A percentile compares a stretch with the other conserved stretches of the same genome.
Conservation (phyloP, 2,888 invertebrate species). For the Bombylius major region DNA sequence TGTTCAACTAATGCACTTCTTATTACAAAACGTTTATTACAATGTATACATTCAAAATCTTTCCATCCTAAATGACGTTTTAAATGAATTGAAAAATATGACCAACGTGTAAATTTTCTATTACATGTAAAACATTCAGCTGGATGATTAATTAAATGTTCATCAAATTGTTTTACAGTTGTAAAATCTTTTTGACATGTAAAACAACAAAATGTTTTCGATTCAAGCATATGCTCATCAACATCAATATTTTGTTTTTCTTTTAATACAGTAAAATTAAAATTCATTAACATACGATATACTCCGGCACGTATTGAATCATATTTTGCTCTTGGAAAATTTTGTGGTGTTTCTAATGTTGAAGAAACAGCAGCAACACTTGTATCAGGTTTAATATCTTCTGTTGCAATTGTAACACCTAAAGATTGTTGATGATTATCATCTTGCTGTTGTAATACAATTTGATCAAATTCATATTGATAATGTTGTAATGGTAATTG, state of each 20-base stretch:
- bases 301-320: conserved; percentile 29
- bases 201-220: conserved; percentile 39
- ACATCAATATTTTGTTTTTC: conserved; percentile 29
- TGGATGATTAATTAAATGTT: conserved; percentile 66
- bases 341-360: conserved; percentile 3
- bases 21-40: conserved; percentile 70
- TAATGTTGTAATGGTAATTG: conserved; percentile 8
- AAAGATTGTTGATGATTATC: neutral
- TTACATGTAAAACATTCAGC: conserved; percentile 72
- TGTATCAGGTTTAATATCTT: neutral
- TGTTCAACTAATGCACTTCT: conserved; percentile 73
- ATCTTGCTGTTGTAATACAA: neutral
- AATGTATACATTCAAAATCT: conserved; percentile 57
- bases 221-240: conserved; percentile 30
- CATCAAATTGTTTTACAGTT: conserved; percentile 54
- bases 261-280: conserved; percentile 31
- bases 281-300: conserved; percentile 33
- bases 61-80: conserved; percentile 70
- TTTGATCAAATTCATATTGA: too few relatives aligned
- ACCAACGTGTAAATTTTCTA: conserved; percentile 60
- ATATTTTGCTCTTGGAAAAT: conserved; percentile 16
- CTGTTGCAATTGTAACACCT: too few relatives aligned
- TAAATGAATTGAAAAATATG: conserved; percentile 63
- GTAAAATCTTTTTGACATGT: conserved; percentile 55
- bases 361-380: conserved; percentile 2